A percentile compares a stretch with the other conserved stretches of the same genome.
phyloP scores from a whole-genome alignment of 2,797 vertebrate species.

The Acipenser transmontanus region DNA sequence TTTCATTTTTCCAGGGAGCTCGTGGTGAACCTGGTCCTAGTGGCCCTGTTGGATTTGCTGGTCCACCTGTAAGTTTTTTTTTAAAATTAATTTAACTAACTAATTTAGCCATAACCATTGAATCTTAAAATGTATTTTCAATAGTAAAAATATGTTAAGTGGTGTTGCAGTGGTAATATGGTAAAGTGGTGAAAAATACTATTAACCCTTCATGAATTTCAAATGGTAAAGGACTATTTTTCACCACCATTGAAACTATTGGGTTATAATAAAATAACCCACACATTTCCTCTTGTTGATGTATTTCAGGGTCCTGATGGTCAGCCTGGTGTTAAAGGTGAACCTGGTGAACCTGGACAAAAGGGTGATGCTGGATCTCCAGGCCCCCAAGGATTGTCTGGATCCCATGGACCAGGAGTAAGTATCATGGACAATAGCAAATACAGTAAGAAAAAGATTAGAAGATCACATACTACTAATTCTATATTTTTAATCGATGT shows the following conservation, averaged over 20 bases:
- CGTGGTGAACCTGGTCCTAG: conserved; percentile 93
- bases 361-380: conserved; percentile 86
- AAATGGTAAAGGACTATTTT: conserved; percentile 8
- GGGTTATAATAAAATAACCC: no score
- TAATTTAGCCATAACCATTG: neutral
- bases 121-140: neutral
- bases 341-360: conserved; percentile 77
- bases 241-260: neutral
- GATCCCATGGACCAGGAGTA: conserved; percentile 71
- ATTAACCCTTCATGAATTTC: neutral
- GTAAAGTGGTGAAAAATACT: neutral
- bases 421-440: neutral
- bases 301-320: conserved; percentile 76
- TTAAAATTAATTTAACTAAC: conserved; percentile 4
- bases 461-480: neutral
- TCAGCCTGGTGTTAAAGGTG: conserved; percentile 88
- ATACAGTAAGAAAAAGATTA: neutral
- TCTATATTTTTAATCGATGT: conserved; percentile 15
- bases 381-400: conserved; percentile 63
- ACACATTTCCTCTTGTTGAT: neutral
- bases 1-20: conserved; percentile 65
- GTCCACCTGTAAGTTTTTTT: conserved; percentile 76
- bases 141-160: neutral
- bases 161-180: neutral
- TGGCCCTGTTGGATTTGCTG: conserved; percentile 88